Evolutionary conservation across 2,113 vertebrate species (phyloP).

Genomic region (Bubo bubo): DNA sequence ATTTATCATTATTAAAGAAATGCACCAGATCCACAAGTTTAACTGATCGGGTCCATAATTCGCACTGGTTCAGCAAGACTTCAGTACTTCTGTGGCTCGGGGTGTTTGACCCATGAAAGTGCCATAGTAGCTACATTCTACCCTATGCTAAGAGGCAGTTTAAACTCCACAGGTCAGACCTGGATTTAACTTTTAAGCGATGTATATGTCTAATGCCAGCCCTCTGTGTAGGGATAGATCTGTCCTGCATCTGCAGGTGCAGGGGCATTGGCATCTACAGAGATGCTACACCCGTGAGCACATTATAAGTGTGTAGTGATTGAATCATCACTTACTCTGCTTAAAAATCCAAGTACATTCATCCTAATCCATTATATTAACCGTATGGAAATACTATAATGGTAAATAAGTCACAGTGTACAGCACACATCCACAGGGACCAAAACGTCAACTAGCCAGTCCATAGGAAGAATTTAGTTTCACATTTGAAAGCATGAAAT

Average conservation of each 20-base stretch:
- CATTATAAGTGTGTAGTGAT: background rate
- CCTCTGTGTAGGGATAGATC: background rate
- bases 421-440: background rate
- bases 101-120: background rate
- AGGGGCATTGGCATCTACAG: background rate
- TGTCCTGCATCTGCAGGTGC: background rate
- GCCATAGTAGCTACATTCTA: background rate
- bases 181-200: background rate
- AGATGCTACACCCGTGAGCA: background rate
- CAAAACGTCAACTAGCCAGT: background rate
- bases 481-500: background rate
- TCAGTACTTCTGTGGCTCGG: background rate
- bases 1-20: background rate
- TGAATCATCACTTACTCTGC: background rate
- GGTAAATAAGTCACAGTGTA: background rate
- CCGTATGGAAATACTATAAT: background rate
- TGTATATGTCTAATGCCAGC: background rate
- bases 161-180: background rate
- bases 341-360: background rate
- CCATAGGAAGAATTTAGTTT: background rate
- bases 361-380: background rate
- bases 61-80: background rate
- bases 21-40: background rate
- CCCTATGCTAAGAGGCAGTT: background rate
- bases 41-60: background rate